These are phyloP conservation scores for Drosophila littoralis DNA, from an alignment of 1,140 invertebrate species.

Conservation along the genomic window DNA sequence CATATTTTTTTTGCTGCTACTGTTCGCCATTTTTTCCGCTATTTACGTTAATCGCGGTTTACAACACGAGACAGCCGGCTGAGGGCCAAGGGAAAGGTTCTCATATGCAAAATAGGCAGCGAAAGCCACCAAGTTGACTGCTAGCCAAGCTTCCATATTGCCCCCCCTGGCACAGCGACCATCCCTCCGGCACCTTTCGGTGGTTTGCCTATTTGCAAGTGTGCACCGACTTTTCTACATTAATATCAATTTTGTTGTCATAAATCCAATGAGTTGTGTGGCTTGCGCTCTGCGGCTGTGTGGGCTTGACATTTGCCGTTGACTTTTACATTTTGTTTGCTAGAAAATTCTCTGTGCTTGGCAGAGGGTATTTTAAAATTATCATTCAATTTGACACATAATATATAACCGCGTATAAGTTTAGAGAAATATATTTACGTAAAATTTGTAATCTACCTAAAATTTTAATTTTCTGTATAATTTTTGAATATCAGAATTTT, in stretches of 20 bases:
- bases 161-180: conserved; percentile 9
- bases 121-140: conserved; percentile 17
- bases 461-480: neutral
- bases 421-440: no score
- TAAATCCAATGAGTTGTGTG: conserved; percentile 76
- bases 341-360: neutral
- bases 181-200: neutral
- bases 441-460: no score
- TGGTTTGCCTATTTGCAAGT: conserved; percentile 39
- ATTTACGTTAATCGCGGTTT: conserved; percentile 77
- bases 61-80: conserved; percentile 54
- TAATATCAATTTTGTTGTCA: conserved; percentile 82
- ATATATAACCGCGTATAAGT: no score
- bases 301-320: conserved; percentile 40
- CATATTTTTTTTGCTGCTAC: conserved; percentile 37
- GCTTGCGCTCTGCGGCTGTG: conserved; percentile 36
- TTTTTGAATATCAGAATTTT: neutral
- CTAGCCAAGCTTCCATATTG: conserved; percentile 34
- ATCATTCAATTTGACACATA: neutral
- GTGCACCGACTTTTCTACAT: conserved; percentile 63
- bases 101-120: conserved; percentile 55
- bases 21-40: conserved; percentile 55
- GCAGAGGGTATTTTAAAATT: neutral
- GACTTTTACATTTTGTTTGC: conserved; percentile 38
- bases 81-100: conserved; percentile 31